Evolutionary conservation across 2,797 vertebrate species (phyloP), one percentile per base, ranked within the genome.

Genomic region (Muraenolepis orangiensis): DNA sequence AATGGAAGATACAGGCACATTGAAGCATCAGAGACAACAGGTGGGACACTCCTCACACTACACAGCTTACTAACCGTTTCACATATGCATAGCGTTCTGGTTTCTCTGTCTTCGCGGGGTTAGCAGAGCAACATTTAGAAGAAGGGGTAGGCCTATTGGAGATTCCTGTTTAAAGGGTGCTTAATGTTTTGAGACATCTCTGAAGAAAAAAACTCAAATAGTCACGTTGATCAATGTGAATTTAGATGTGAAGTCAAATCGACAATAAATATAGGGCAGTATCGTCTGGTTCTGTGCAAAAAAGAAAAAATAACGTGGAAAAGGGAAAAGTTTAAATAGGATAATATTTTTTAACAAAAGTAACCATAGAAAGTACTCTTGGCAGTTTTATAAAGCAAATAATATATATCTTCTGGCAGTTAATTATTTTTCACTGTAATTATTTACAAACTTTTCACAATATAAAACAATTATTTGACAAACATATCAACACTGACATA

Each of bases 371-470:
- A 71, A 79, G 30, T 78, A 82, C 71, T 78, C 75, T 75, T 76
- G 30, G 76, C 72, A 83, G 76, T 83, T 75, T 78, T 80, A 83
- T 42, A 57, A 18, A 57, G 51, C 57, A 70, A 83, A 86, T 82
- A 38, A 84, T 86, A 86, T 88, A 88, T 85, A 90, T 82, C 83
- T 85, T 76, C 83, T 71, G 32, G 81, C 82, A 81, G 74, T 77
- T 74, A 80, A 77, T 67, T 84, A 80, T 6, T 87, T 87, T 89
- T 77, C 78, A 87, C 75, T 86, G 84, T 86, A 75, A 85, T 72
- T 87, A 90, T 90, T 78, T 89, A 91, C 83, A 91, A 87, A 86
- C 78, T 70, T 75, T 78, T 71, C 83, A 90, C 86, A 0, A 91
- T 91, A 91, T 78, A 88, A 90, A 92, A 87, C 84, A 88, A n/a